A percentile compares a stretch with the other conserved stretches of the same genome.
Conservation (phyloP, 2,888 invertebrate species). For the Lypha dubia region DNA sequence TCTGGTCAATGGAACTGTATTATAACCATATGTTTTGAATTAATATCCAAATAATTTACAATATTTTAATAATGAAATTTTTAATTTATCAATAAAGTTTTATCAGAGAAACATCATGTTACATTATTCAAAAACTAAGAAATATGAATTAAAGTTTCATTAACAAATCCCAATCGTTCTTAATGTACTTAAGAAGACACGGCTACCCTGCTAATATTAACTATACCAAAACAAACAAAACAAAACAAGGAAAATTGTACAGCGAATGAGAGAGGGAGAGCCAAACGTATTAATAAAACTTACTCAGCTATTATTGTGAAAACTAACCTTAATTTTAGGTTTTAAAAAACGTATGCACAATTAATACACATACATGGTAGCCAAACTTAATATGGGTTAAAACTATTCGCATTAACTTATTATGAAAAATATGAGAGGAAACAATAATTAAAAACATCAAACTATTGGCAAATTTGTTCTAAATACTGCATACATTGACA, state of each 20-base stretch:
- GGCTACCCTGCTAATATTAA: slow-evolving; percentile 19
- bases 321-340: slow-evolving; percentile 57
- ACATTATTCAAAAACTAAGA: too few species aligned
- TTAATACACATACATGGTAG: slow-evolving; percentile 58
- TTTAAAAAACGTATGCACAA: background rate
- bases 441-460: background rate
- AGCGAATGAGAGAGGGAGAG: slow-evolving; percentile 62
- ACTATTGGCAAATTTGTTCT: background rate
- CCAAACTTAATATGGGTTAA: background rate
- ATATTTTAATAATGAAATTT: too few species aligned
- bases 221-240: slow-evolving; percentile 18
- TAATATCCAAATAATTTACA: too few species aligned
- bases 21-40: too few species aligned
- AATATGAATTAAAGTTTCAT: too few species aligned
- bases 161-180: background rate
- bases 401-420: background rate
- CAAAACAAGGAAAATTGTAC: slow-evolving; percentile 26
- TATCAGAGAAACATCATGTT: too few species aligned
- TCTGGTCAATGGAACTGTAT: too few species aligned
- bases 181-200: background rate
- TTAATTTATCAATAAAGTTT: too few species aligned
- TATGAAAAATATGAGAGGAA: background rate
- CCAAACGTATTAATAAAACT: slow-evolving; percentile 22
- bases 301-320: slow-evolving; percentile 44
- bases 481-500: background rate